phyloP scores from a whole-genome alignment of 1,140 invertebrate genomes.

The Lordiphosa mommai region DNA sequence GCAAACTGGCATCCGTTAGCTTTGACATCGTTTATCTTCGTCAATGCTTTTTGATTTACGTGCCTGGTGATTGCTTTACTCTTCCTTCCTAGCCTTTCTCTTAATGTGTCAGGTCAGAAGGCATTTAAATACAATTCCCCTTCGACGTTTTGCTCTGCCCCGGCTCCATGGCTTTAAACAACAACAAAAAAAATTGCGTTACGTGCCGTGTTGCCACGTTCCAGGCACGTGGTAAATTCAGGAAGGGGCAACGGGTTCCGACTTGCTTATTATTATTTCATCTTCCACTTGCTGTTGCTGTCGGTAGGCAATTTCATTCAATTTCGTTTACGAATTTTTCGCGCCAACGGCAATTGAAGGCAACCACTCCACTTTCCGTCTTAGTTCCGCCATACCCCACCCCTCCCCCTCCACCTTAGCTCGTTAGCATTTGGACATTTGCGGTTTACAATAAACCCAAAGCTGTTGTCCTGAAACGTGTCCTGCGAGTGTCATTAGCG shows the following conservation, averaged over 20 bases:
- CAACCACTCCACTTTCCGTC: not conserved
- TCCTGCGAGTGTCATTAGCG: constrained; percentile 58
- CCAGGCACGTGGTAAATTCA: not conserved
- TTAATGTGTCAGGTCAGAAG: constrained; percentile 50
- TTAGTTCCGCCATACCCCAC: not conserved
- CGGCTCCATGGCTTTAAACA: constrained; percentile 11
- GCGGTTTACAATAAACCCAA: constrained; percentile 39
- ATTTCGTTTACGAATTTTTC: constrained; percentile 56
- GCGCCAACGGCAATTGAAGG: constrained; percentile 39
- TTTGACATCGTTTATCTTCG: constrained; percentile 49
- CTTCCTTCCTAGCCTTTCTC: not conserved
- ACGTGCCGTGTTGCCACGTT: constrained; percentile 28
- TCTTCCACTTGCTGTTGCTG: constrained; percentile 14
- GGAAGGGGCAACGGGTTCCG: not conserved
- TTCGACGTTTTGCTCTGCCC: not conserved
- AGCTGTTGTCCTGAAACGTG: constrained; percentile 31
- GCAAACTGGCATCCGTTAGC: not conserved
- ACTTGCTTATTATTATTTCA: constrained; percentile 59
- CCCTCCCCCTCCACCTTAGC: not conserved
- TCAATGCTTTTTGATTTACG: constrained; percentile 61
- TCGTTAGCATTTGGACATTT: constrained; percentile 48
- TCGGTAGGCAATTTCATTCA: constrained; percentile 57
- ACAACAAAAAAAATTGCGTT: constrained; percentile 37
- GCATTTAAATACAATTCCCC: constrained; percentile 55
- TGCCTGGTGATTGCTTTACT: constrained; percentile 44